Base-by-base conservation (phyloP, 2,113 vertebrate species). In the Aegithalos caudatus region DNA sequence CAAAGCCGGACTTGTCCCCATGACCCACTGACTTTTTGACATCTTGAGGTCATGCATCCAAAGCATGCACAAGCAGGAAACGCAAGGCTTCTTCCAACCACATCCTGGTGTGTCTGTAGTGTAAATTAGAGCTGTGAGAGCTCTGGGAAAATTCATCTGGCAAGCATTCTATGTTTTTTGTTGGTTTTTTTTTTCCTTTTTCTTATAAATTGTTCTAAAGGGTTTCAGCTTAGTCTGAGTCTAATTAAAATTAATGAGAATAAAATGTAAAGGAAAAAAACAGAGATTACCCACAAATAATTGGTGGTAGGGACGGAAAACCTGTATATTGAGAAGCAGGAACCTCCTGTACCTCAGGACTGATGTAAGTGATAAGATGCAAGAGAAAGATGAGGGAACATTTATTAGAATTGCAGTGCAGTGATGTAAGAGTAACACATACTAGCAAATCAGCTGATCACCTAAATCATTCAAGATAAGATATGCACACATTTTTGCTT, bases 11-110 rank as follows among this genome's bases (percentile, higher is more conserved):
- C 67, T 90, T 94, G 86, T 94, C 95, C 79, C 94, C 78, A 66
- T 95, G 90, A 96, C 95, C 82, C 92, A 67, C 62, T 93, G 92
- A 97, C 90, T 85, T 95, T 86, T 92, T 97, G 91, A 97, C 91
- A 88, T 94, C 57, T 96, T 78, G 91, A 96, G 94, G 93, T 95
- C 95, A 96, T 86, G 66, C 77, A 95, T 90, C 85, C 93, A 92
- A 96, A 97, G 74, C 85, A 88, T 86, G 80, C 84, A 95, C 66
- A 96, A 97, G 92, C 95, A 97, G 95, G 94, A 97, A 97, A 95
- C 4, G 12, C 92, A 94, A 33, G 40, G 48, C 83, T 94, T 69
- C 92, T 96, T 97, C 95, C 82, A 95, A 78, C 90, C 94, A 95
- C 85, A 97, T 97, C 92, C 95, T 97, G 82, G 79, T 90, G 76